Evolutionary conservation across 2,797 vertebrate species (phyloP).

Genomic region (Thaleichthys pacificus): DNA sequence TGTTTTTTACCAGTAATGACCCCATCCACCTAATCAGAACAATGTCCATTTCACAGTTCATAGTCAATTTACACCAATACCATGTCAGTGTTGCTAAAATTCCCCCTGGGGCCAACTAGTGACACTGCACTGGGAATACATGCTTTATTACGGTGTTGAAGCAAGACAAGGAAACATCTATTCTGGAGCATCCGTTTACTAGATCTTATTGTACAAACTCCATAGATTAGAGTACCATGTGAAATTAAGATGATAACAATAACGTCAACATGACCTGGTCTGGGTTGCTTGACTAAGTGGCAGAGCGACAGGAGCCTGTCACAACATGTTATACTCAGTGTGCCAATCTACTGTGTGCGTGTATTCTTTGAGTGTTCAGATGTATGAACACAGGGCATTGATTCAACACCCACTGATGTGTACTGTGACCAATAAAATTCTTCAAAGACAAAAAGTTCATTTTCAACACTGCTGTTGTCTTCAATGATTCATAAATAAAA

Average conservation of each 20-base stretch:
- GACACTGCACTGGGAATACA: neutral
- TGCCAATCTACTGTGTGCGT: slow-evolving; percentile 35
- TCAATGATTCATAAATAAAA: slow-evolving; percentile 39
- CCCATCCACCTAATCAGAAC: too few species aligned
- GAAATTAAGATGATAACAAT: slow-evolving; percentile 57
- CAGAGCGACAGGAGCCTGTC: neutral
- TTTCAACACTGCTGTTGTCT: slow-evolving; percentile 58
- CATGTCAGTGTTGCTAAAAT: too few species aligned
- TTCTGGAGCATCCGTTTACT: slow-evolving; percentile 55
- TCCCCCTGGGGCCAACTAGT: too few species aligned
- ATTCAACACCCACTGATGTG: slow-evolving; percentile 59
- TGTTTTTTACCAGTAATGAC: too few species aligned
- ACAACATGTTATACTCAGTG: slow-evolving; percentile 15
- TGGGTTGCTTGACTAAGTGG: slow-evolving; percentile 16
- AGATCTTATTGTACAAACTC: slow-evolving; percentile 56
- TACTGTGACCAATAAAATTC: slow-evolving; percentile 51
- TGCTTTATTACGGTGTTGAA: slow-evolving; percentile 22
- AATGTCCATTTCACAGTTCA: too few species aligned
- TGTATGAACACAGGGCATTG: slow-evolving; percentile 47
- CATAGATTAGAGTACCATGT: slow-evolving; percentile 57
- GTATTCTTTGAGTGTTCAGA: slow-evolving; percentile 33
- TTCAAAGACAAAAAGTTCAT: slow-evolving; percentile 57
- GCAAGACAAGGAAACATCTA: slow-evolving; percentile 5
- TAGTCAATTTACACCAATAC: too few species aligned
- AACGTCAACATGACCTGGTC: slow-evolving; percentile 60